Evolutionary conservation across 2,113 vertebrate genomes (phyloP), one percentile per base, ranked within the genome.

Genomic region (Hyla sarda): DNA sequence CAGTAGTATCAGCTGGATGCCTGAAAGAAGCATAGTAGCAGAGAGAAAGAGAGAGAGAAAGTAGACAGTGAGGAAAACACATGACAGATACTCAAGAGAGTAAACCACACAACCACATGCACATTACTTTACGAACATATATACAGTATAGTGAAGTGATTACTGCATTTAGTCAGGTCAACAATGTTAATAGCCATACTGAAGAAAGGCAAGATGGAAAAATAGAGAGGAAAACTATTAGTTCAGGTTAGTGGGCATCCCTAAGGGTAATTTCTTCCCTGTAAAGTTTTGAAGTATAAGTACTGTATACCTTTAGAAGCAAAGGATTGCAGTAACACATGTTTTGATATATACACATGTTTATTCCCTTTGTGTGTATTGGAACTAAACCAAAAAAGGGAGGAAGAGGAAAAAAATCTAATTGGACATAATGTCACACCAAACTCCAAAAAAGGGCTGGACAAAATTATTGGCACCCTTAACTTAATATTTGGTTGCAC

Each of bases 41-140:
- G 94, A 96, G 94, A 92, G 97, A 77, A 94, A 96, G 94, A 95
- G n/a, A n/a, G n/a, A n/a, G 96, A 92, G 97, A 94, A 97, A 93
- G 90, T 67, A 92, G 92, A 95, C 89, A 85, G 92, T 94, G 94
- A 92, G 94, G 92, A 56, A 88, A 21, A 89, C 91, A 91, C 89
- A 41, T 11, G 90, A 94, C 88, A 86, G 89, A 88, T 86, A 88
- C n/a, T 88, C 82, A 2, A 77, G 88, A 85, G 88, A 87, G 88
- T 82, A 88, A 81, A 86, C 89, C 65, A 89, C 85, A 89, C 84
- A 89, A 25, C 89, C 41, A 82, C 91, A 88, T 60, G 56, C 56
- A 88, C 0, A 10, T 78, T 54, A 85, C 75, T n/a, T n/a, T n/a
- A 89, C 84, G 88, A 23, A 90, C 47, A 83, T 91, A 88, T 52